Percentiles rank a stretch among this genome's conserved stretches.
Conservation (phyloP, 2,888 invertebrate genomes). For the Drosophila kuntzei region DNA sequence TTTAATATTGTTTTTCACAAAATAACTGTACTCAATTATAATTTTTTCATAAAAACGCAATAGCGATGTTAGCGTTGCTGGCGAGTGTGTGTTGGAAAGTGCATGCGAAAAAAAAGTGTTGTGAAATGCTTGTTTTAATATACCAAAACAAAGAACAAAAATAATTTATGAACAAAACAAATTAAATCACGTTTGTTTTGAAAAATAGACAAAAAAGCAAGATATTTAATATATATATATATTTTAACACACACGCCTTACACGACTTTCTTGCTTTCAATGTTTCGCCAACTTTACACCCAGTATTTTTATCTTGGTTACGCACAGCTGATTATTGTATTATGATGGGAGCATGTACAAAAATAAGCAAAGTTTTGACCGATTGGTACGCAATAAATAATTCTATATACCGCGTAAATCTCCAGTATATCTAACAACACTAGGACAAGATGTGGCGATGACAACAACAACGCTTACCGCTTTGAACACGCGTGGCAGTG, state of each 20-base stretch:
- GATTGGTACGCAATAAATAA: background rate
- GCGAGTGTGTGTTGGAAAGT: conserved; percentile 51
- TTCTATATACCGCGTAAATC: conserved; percentile 7
- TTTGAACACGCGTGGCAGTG: conserved; percentile 74
- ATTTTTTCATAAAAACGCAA: conserved; percentile 57
- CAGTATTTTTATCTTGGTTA: background rate
- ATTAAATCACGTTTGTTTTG: background rate
- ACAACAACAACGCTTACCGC: conserved; percentile 45
- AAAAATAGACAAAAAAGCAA: background rate
- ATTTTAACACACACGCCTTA: background rate
- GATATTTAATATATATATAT: background rate
- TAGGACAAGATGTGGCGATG: conserved; percentile 48
- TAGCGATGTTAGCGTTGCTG: conserved; percentile 73
- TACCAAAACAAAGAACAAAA: conserved; percentile 39
- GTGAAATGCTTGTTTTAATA: conserved; percentile 10
- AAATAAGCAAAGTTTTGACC: background rate
- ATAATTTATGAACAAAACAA: conserved; percentile 16
- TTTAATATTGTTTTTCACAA: conserved; percentile 29
- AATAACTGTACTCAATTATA: conserved; percentile 25
- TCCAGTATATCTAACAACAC: conserved; percentile 49
- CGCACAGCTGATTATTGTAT: conserved; percentile 19
- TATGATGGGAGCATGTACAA: background rate
- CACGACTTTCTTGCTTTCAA: background rate
- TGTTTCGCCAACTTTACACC: background rate
- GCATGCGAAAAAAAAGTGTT: conserved; percentile 41